phyloP scores from a whole-genome alignment of 2,797 vertebrate genomes.

The Coilia nasus region DNA sequence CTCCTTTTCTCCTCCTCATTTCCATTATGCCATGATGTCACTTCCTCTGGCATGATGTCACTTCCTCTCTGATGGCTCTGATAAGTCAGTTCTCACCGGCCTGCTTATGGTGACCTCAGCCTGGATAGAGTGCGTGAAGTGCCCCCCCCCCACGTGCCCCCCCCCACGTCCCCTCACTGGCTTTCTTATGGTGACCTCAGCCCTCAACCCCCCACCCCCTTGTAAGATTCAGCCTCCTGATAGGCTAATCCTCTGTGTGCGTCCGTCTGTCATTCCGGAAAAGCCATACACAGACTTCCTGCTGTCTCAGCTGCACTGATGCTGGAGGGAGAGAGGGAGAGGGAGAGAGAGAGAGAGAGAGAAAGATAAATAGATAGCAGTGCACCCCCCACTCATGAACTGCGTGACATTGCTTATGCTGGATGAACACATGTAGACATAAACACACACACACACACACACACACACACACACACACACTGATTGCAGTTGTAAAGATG shows the following conservation, averaged over 20 bases:
- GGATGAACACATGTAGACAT: too few relatives aligned
- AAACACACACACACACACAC: too few relatives aligned
- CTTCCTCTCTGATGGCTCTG: conserved; percentile 31
- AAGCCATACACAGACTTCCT: background rate
- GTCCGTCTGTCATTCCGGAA: background rate
- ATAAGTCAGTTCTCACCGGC: background rate
- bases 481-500: background rate
- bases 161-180: too few relatives aligned
- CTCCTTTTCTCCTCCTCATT: background rate
- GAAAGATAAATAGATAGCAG: background rate
- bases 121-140: background rate
- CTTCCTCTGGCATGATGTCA: conserved; percentile 19
- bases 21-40: background rate
- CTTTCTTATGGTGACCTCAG: background rate
- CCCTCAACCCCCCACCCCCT: background rate
- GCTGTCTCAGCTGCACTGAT: background rate
- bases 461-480: too few relatives aligned
- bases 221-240: background rate
- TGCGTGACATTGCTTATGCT: too few relatives aligned
- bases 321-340: background rate
- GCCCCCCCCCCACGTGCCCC: too few relatives aligned
- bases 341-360: background rate
- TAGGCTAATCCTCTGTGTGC: background rate
- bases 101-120: background rate
- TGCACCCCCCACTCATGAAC: too few relatives aligned